Conservation (phyloP, 2,888 invertebrate genomes). For the Steinernema scapterisci region DNA sequence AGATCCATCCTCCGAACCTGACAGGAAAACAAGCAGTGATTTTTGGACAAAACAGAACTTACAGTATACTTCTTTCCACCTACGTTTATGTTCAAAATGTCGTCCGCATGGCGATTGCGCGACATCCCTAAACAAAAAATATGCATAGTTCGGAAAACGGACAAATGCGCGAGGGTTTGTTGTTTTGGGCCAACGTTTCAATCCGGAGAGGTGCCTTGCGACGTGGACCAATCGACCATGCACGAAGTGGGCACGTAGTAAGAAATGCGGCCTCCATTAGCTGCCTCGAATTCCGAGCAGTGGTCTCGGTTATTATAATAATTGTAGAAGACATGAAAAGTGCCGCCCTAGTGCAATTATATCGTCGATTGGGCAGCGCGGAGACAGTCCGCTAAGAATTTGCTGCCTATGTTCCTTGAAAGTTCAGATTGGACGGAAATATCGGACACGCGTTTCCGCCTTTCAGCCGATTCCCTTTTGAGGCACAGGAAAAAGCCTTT, state of each 20-base stretch:
- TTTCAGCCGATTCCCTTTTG: too few relatives aligned
- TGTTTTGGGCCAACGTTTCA: background rate
- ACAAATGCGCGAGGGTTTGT: background rate
- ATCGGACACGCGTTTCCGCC: background rate
- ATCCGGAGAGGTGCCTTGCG: background rate
- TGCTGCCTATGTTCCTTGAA: background rate
- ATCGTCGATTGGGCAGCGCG: background rate
- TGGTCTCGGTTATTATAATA: constrained; percentile 22
- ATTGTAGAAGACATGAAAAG: constrained; percentile 28
- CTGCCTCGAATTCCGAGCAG: background rate
- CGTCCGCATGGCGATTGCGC: constrained; percentile 59
- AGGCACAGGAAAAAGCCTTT: too few relatives aligned
- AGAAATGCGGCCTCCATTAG: constrained; percentile 2
- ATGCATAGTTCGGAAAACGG: background rate
- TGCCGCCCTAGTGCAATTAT: constrained; percentile 29
- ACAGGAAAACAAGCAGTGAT: too few relatives aligned
- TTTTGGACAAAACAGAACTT: constrained; percentile 16
- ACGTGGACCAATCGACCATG: constrained; percentile 24
- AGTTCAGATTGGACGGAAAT: background rate
- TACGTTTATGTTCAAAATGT: constrained; percentile 61
- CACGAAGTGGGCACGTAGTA: background rate
- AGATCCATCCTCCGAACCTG: constrained; percentile 62
- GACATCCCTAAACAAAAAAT: constrained; percentile 47
- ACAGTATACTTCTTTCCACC: constrained; percentile 68
- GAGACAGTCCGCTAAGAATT: background rate